Evolutionary conservation across 2,888 invertebrate genomes (phyloP), one percentile per base, ranked within the genome.

Genomic region (Erebia ligea): DNA sequence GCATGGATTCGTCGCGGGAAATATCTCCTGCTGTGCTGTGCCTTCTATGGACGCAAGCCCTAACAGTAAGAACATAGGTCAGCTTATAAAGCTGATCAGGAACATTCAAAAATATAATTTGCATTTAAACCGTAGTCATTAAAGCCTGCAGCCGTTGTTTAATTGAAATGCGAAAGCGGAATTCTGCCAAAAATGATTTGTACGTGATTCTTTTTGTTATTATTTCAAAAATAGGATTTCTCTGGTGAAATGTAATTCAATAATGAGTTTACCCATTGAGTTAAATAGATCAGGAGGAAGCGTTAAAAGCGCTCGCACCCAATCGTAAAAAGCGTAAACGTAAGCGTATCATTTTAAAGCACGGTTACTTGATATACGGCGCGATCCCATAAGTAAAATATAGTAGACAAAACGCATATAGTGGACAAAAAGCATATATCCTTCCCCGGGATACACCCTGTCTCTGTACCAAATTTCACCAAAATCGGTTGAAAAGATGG

Each of bases 201-300:
- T 71, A 66, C 66, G 66, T 65, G 66, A 64, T 71, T 68, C 42
- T 66, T 72, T 69, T 65, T 50, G 64, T 65, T 57, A 57, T 66
- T 68, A 57, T 66, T 68, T 34, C 62, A 57, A 68, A 71, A 56
- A 45, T 42, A 48, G 66, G 42, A 66, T 54, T 70, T 56, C 21
- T 45, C 61, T 58, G 40, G 63, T 59, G 42, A 40, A 64, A 63
- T 63, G 57, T 67, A 57, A 68, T 59, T 62, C 40, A 58, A 50
- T 70, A 62, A 48, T 67, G 56, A 63, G 45, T 54, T 63, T 11
- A 42, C 48, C 34, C 56, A 19, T 54, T 54, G 54, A 54, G 54
- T 3, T 1, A 54, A 3, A 19, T 17, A 8, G 10, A 19, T 54
- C 17, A 17, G 19, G 19, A 52, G 6, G 52, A 54, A 9, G 9